Percentiles rank a stretch among this genome's conserved stretches.
phyloP scores from a whole-genome alignment of 2,888 invertebrate species.

The Zhuqinia jingwanae region DNA sequence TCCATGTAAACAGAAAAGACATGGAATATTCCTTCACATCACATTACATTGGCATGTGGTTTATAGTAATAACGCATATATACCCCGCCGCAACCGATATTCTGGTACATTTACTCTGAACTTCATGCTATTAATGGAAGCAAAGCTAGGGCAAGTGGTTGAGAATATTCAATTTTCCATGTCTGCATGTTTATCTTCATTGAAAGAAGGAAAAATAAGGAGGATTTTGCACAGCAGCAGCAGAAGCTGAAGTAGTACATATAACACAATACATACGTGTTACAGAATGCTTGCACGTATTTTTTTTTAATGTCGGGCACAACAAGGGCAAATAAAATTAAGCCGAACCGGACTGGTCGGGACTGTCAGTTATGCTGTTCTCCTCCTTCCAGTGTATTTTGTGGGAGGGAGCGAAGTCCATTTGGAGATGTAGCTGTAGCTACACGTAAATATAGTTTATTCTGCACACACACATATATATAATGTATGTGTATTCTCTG shows the following conservation, averaged over 20 bases:
- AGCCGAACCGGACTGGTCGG: conserved; percentile 68
- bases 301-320: conserved; percentile 41
- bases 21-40: too few relatives aligned
- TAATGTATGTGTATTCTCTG: not conserved
- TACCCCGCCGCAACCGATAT: too few relatives aligned
- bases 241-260: conserved; percentile 1
- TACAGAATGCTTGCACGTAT: too few relatives aligned
- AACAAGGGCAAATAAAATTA: conserved; percentile 68
- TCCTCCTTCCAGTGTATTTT: conserved; percentile 42
- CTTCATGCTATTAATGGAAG: not conserved
- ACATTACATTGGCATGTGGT: too few relatives aligned
- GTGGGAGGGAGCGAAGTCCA: conserved; percentile 69
- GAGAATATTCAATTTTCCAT: conserved; percentile 40
- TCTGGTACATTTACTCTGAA: not conserved
- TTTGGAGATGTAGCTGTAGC: too few relatives aligned
- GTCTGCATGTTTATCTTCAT: conserved; percentile 41
- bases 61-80: too few relatives aligned
- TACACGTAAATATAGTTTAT: not conserved
- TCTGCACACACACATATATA: conserved; percentile 1
- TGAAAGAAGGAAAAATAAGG: conserved; percentile 29
- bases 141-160: conserved; percentile 31
- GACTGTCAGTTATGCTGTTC: conserved; percentile 48
- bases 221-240: conserved; percentile 32
- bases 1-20: not conserved
- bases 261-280: too few relatives aligned